phyloP scores from a whole-genome alignment of 2,888 invertebrate species.

The Tachina grossa region DNA sequence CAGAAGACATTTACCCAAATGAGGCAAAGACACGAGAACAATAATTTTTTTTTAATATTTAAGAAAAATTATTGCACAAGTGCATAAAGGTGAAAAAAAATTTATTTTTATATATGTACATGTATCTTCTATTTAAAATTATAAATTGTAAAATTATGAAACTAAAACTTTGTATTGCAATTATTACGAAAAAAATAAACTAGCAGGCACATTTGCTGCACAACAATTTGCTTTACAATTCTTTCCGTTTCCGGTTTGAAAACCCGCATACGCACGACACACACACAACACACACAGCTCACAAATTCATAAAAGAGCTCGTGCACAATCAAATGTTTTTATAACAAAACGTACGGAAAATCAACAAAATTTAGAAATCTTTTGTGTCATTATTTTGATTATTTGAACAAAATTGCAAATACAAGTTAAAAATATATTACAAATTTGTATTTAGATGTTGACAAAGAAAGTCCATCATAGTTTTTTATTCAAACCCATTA shows the following conservation, averaged over 20 bases:
- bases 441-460: conserved; percentile 1
- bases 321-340: conserved; percentile 37
- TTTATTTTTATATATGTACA: neutral
- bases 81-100: neutral
- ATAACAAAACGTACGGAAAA: conserved; percentile 49
- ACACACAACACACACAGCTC: conserved; percentile 15
- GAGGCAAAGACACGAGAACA: neutral
- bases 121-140: no score
- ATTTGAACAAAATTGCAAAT: neutral
- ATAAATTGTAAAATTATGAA: no score
- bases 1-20: neutral
- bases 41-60: neutral
- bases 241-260: conserved; percentile 63
- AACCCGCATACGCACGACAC: neutral
- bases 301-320: neutral
- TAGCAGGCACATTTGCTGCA: conserved; percentile 21
- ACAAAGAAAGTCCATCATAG: neutral
- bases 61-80: neutral
- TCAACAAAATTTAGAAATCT: conserved; percentile 38
- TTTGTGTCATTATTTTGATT: conserved; percentile 35
- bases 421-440: neutral
- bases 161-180: neutral
- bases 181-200: neutral
- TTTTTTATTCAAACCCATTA: no score
- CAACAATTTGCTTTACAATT: conserved; percentile 65